Evolutionary conservation across 2,888 invertebrate species (phyloP), one percentile per base, ranked within the genome.

Genomic region (Dorcus hopei): DNA sequence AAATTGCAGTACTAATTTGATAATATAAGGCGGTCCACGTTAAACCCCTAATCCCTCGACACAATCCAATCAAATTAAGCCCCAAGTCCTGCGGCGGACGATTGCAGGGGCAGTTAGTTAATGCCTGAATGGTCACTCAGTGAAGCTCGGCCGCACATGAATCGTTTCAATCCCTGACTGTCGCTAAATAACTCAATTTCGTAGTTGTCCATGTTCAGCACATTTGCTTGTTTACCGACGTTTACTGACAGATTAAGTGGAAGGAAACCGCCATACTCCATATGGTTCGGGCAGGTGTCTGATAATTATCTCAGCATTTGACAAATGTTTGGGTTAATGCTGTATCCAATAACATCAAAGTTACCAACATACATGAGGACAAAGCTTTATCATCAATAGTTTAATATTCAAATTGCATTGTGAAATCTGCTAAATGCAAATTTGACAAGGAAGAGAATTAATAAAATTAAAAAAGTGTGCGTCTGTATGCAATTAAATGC

Each of bases 101-200:
- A 26, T 56, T 52, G 33, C 33, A 42, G 40, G 23, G 19, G 26
- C 14, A 14, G 11, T 40, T 41, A 23, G 42, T 38, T 11, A 14
- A 67, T 65, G 67, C 68, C 64, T 63, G 62, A 62, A 49, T 67
- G 68, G 68, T 67, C 66, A 68, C 66, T 64, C 68, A 68, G 59
- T 67, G 62, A 55, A 33, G 54, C 60, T 61, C 65, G 68, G 68
- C 68, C 65, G 65, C 59, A 62, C 61, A 66, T 68, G 54, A 65
- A 63, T 61, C 64, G 49, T 63, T 63, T 33, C 26, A 33, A 33
- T 52, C 59, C 61, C 48, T 55, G 51, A 50, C 64, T 59, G 57
- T 62, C 59, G 54, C 50, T 58, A 53, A 67, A 70, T 67, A 68
- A 68, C 69, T 66, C 68, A 70, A 69, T 70, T 70, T 66, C 14